A percentile compares a stretch with the other conserved stretches of the same genome.
phyloP scores from a whole-genome alignment of 2,797 vertebrate species.

The Steatocranus sp. region DNA sequence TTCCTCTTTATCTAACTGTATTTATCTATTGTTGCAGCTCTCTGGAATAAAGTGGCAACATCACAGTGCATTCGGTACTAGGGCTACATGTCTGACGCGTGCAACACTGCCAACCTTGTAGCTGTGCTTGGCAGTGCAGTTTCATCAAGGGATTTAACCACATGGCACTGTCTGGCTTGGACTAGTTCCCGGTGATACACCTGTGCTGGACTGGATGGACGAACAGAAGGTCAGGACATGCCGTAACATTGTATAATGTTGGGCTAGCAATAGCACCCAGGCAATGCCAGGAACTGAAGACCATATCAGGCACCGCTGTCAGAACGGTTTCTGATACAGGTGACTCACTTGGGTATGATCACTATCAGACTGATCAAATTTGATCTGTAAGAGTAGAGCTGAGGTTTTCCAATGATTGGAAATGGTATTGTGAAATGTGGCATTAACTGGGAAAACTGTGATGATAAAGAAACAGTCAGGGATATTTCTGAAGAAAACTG shows the following conservation, averaged over 20 bases:
- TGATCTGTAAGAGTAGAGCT: slow-evolving; percentile 23
- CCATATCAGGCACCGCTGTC: background rate
- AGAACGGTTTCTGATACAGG: background rate
- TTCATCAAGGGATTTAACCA: slow-evolving; percentile 59
- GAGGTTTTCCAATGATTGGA: slow-evolving; percentile 24
- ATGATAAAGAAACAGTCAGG: background rate
- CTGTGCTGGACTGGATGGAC: slow-evolving; percentile 36
- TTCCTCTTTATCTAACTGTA: slow-evolving; percentile 35
- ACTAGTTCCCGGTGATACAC: slow-evolving; percentile 21
- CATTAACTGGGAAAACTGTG: slow-evolving; percentile 21
- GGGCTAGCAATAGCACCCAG: slow-evolving; percentile 14
- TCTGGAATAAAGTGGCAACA: slow-evolving; percentile 13
- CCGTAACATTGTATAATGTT: slow-evolving; percentile 43
- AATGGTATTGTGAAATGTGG: slow-evolving; percentile 17
- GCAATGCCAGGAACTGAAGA: background rate
- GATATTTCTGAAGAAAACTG: background rate
- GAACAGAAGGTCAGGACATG: slow-evolving; percentile 67
- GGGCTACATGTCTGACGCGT: slow-evolving; percentile 1
- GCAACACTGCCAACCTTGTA: background rate
- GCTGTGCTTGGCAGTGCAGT: slow-evolving; percentile 36
- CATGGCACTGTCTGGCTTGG: slow-evolving; percentile 41
- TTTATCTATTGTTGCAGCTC: slow-evolving; percentile 43
- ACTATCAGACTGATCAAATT: slow-evolving; percentile 24
- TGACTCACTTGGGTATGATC: background rate
- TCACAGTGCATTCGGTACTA: background rate